These are phyloP conservation scores for Globicephala melas DNA, from an alignment of 2,113 vertebrate genomes.

Conservation along the genomic window DNA sequence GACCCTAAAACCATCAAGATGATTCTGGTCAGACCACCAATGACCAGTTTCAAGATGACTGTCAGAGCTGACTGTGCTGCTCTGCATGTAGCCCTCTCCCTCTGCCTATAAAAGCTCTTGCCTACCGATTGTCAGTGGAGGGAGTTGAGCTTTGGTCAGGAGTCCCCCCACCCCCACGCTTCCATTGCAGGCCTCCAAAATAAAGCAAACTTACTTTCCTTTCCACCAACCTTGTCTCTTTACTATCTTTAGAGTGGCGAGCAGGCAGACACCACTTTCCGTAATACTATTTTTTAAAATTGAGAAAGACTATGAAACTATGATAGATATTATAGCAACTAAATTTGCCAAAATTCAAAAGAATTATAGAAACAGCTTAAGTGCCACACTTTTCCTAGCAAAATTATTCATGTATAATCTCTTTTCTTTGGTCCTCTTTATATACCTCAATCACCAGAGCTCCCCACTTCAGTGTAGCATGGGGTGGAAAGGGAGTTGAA, in stretches of 20 bases:
- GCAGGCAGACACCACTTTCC: neutral
- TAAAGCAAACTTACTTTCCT: neutral
- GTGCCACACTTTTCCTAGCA: neutral
- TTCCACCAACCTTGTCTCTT: neutral
- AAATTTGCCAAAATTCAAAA: neutral
- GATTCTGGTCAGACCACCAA: neutral
- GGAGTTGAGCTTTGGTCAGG: neutral
- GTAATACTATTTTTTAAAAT: neutral
- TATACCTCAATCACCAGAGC: neutral
- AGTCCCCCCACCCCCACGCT: neutral
- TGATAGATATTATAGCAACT: neutral
- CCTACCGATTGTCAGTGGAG: neutral
- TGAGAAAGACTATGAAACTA: neutral
- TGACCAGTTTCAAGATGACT: neutral
- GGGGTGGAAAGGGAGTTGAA: fast-evolving
- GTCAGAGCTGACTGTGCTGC: neutral
- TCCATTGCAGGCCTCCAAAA: neutral
- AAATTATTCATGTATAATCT: neutral
- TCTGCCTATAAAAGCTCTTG: neutral
- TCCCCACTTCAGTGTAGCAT: fast-evolving
- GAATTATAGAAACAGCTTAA: neutral
- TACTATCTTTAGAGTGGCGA: neutral
- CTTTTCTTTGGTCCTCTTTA: neutral
- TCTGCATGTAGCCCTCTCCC: neutral
- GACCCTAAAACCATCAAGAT: neutral